A percentile compares a stretch with the other conserved stretches of the same genome.
Conservation (phyloP, 2,888 invertebrate species). For the Pristionchus entomophagus region DNA sequence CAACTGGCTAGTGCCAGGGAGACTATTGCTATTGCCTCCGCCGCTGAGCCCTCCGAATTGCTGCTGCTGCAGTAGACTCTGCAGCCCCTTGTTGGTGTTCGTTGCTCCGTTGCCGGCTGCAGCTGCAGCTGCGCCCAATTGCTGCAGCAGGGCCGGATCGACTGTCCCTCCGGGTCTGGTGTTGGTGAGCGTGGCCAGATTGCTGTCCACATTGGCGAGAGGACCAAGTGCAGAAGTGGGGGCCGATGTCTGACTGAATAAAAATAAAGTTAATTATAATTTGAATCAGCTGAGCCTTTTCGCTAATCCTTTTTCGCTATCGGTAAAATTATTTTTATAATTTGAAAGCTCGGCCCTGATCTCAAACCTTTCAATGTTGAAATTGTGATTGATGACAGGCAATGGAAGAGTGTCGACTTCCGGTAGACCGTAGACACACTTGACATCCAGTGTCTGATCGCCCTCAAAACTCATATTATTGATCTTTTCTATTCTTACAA, state of each 20-base stretch:
- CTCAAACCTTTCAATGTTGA: conserved; percentile 67
- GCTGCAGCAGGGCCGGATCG: conserved; percentile 18
- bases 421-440: conserved; percentile 70
- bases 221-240: conserved; percentile 14
- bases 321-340: too few species aligned
- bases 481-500: too few species aligned
- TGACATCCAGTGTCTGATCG: conserved; percentile 64
- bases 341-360: too few species aligned
- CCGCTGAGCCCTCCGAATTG: conserved; percentile 16
- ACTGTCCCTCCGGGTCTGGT: neutral
- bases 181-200: neutral
- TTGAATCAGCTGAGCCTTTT: neutral
- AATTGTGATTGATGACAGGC: conserved; percentile 68
- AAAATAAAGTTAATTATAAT: neutral
- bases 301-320: neutral
- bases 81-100: conserved; percentile 14
- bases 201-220: neutral
- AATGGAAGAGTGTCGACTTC: conserved; percentile 68
- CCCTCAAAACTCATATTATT: conserved; percentile 49
- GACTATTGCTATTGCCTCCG: neutral
- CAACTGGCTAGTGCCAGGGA: neutral
- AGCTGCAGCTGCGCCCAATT: conserved; percentile 12
- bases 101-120: neutral
- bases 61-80: conserved; percentile 11
- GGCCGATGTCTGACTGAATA: neutral